Conservation (phyloP, 2,888 invertebrate genomes). For the Noctua janthina region DNA sequence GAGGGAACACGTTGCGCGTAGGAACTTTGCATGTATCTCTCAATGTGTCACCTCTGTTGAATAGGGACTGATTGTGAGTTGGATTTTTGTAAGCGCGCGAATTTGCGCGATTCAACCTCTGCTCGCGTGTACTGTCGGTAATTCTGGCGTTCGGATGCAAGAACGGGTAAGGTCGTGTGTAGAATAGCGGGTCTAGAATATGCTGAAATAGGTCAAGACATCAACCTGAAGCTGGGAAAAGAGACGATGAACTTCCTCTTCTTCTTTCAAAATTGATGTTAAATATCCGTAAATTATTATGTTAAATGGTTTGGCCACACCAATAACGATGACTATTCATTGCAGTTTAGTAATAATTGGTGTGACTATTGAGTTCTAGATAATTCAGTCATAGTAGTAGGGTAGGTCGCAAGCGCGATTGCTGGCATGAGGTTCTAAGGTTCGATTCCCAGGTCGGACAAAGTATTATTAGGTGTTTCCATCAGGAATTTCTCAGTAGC, state of each 20-base stretch:
- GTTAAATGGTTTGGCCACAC: background rate
- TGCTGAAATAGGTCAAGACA: background rate
- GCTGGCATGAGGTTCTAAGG: too few species aligned
- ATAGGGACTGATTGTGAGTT: slow-evolving; percentile 79
- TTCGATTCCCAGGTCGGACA: too few species aligned
- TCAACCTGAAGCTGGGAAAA: background rate
- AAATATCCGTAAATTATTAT: background rate
- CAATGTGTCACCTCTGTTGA: slow-evolving; percentile 67
- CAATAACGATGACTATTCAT: background rate
- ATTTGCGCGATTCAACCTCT: slow-evolving; percentile 75
- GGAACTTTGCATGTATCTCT: slow-evolving; percentile 63
- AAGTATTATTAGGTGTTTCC: too few species aligned
- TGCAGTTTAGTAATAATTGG: background rate
- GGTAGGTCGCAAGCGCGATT: too few species aligned
- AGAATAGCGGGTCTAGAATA: slow-evolving; percentile 16
- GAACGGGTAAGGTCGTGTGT: slow-evolving; percentile 56
- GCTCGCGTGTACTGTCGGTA: slow-evolving; percentile 68
- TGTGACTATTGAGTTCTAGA: background rate
- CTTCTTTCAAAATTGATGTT: background rate
- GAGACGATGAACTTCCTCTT: background rate
- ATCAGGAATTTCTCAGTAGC: too few species aligned
- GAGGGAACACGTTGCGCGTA: slow-evolving; percentile 32
- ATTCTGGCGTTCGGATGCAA: slow-evolving; percentile 70
- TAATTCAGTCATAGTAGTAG: too few species aligned
- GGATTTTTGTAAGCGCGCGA: slow-evolving; percentile 77